Evolutionary conservation across 1,140 invertebrate genomes (phyloP), one percentile per base, ranked within the genome.

Genomic region (Tetramorium alpestre): DNA sequence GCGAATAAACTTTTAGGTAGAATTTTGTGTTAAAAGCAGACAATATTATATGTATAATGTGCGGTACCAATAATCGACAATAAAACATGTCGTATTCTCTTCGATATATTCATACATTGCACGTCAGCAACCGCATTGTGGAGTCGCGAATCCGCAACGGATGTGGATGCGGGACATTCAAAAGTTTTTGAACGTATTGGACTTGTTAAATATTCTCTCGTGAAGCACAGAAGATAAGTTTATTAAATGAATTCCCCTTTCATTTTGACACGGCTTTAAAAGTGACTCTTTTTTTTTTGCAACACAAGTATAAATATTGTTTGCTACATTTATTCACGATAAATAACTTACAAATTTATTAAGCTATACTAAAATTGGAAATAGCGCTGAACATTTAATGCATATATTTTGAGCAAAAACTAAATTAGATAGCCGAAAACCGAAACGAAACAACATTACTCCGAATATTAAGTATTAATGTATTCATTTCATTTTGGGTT

Each of bases 191-290:
- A 88, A 28, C 38, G 33, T 88, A 86, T 88, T 62, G 69, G 38
- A 54, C 25, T 41, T 18, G 28, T 88, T 88, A 88, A 89, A 86
- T 80, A 88, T 88, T 69, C 54, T 47, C 87, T 44, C 58, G 44
- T 58, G 11, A 38, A n/a, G 49, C 47, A 51, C 60, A 60, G 69
- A 33, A 75, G 75, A 89, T 70, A 89, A 89, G 69, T 82, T 80
- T 70, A 62, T 86, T 86, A 87, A 89, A 70, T 56, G 76, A 77
- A 88, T 88, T 88, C 28, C 18, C 5, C 84, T 51, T 54, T 60
- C 18, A 56, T 77, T 41, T 44, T 13, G 25, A n/a, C 28, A 41
- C 47, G 2, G 47, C 54, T 86, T 64, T 25, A 88, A 86, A 75
- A 38, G 22, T 49, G 54, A 33, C 28, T 28, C 28, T 33, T 38